A percentile compares a stretch with the other conserved stretches of the same genome.
Evolutionary conservation across 1,140 invertebrate genomes (phyloP).

Genomic region (Dendroctonus ponderosae): DNA sequence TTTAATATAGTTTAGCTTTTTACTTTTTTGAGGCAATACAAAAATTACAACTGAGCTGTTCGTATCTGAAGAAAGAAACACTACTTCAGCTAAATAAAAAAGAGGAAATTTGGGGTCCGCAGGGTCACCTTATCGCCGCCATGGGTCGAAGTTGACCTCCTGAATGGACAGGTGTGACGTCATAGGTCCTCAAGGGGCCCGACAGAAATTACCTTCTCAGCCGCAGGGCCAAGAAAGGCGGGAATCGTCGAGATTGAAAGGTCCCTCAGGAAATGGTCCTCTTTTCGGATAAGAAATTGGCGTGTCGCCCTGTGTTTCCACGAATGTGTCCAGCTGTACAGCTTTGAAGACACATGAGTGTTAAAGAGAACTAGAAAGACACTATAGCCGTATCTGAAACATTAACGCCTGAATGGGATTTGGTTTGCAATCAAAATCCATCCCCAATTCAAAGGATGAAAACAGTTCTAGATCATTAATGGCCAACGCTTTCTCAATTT

Average conservation of each 20-base stretch:
- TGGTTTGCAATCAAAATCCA: too few species aligned
- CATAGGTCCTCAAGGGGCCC: conserved; percentile 21
- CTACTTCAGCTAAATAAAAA: conserved; percentile 7
- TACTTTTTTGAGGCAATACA: too few species aligned
- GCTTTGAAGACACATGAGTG: neutral
- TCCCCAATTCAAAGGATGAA: too few species aligned
- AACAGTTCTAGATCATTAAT: too few species aligned
- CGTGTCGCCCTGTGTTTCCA: conserved; percentile 19
- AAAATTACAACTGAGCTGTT: neutral
- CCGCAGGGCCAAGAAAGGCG: conserved; percentile 32
- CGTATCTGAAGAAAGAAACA: conserved; percentile 17
- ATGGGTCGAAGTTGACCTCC: conserved; percentile 17
- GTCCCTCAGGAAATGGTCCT: conserved; percentile 18
- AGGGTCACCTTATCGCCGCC: conserved; percentile 21
- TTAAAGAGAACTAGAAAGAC: too few species aligned
- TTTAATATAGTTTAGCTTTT: too few species aligned
- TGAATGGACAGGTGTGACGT: conserved; percentile 33
- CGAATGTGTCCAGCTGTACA: conserved; percentile 5
- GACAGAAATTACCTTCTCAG: conserved; percentile 33
- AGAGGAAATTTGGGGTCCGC: neutral
- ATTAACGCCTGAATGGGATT: too few species aligned
- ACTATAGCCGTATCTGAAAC: too few species aligned
- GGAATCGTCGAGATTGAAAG: conserved; percentile 25
- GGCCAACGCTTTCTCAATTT: too few species aligned
- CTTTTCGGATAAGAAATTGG: conserved; percentile 31